A percentile compares a stretch with the other conserved stretches of the same genome.
phyloP scores from a whole-genome alignment of 30 jellyfish, hydroid and myxozoan species.

The Chrysaora quinquecirrha region DNA sequence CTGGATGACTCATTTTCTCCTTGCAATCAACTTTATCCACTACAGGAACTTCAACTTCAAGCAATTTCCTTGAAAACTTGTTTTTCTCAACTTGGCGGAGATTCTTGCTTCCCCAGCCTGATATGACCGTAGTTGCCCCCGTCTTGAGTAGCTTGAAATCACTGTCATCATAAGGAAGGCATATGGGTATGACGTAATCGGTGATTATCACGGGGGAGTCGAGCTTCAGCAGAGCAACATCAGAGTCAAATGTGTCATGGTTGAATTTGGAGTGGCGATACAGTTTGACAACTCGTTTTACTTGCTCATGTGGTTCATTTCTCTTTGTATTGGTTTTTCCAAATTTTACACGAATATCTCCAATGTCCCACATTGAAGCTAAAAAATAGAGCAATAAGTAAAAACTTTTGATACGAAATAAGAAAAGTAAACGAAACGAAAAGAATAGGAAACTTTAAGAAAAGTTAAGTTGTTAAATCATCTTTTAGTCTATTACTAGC shows the following conservation, averaged over 20 bases:
- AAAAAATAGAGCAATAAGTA: too few species aligned
- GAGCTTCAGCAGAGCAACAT: slow-evolving; percentile 55
- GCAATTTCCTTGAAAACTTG: slow-evolving; percentile 42
- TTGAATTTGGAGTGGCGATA: slow-evolving; percentile 44
- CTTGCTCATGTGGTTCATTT: slow-evolving; percentile 55
- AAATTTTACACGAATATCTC: slow-evolving; percentile 26
- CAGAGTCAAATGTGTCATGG: slow-evolving; percentile 53
- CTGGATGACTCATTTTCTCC: slow-evolving; percentile 45
- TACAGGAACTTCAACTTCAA: slow-evolving; percentile 56
- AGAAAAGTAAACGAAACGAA: too few species aligned
- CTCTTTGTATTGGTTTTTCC: slow-evolving; percentile 44
- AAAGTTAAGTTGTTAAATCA: too few species aligned
- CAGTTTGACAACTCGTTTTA: slow-evolving; percentile 2
- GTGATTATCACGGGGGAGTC: slow-evolving; percentile 46
- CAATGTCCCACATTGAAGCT: neutral
- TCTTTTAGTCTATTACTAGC: too few species aligned
- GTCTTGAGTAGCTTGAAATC: slow-evolving; percentile 50
- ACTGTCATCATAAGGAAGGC: slow-evolving; percentile 72
- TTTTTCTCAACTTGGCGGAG: neutral
- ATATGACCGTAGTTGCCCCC: slow-evolving; percentile 18
- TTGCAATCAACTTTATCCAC: slow-evolving; percentile 29
- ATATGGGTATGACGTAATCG: slow-evolving; percentile 78
- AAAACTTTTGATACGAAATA: too few species aligned
- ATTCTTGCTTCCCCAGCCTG: slow-evolving; percentile 76
- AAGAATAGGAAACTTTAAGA: too few species aligned